Base-by-base conservation (phyloP, 2,888 invertebrate genomes). In the Lasius platythorax region DNA sequence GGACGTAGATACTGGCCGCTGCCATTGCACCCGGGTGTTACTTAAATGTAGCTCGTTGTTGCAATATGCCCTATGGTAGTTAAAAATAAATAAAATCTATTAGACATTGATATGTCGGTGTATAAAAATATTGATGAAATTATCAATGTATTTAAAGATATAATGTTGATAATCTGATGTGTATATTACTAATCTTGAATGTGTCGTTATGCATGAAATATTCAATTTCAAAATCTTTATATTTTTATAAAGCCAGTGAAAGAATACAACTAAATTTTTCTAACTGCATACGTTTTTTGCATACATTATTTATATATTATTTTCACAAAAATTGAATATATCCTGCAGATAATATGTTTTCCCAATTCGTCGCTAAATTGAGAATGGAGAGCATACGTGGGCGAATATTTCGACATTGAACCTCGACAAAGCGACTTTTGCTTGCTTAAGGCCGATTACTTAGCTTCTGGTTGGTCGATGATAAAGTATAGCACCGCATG, bases 1-100 rank as follows among this genome's bases (percentile, higher is more conserved):
- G 88, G 74, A 75, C 76, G 87, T 87, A 89, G 61, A 61, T 46
- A 63, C 33, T 33, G 23, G 67, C 64, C 46, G 67, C 68, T 81
- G 37, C 43, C 61, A 67, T 72, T 68, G 81, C 73, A 76, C 76
- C 73, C 66, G n/a, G 28, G 61, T 9, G 53, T 63, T 63, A 46
- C 46, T 74, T 82, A 75, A 68, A 82, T 76, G 33, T 46, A n/a
- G 8, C 11, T 68, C 9, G 64, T 46, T 23, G n/a, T 53, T 43
- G 37, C 46, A 18, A 61, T 46, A 46, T 58, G 43, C n/a, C n/a
- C 18, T 8, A 12, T 46, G 23, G 12, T 37, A 73, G 50, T 37
- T 73, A 12, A 58, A 58, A n/a, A 56, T 15, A 28, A 30, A 23
- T n/a, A 15, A 23, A 30, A 4, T 33, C 30, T 23, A n/a, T 50